Conservation (phyloP, 2,888 invertebrate species). For the Nomada ruficornis region DNA sequence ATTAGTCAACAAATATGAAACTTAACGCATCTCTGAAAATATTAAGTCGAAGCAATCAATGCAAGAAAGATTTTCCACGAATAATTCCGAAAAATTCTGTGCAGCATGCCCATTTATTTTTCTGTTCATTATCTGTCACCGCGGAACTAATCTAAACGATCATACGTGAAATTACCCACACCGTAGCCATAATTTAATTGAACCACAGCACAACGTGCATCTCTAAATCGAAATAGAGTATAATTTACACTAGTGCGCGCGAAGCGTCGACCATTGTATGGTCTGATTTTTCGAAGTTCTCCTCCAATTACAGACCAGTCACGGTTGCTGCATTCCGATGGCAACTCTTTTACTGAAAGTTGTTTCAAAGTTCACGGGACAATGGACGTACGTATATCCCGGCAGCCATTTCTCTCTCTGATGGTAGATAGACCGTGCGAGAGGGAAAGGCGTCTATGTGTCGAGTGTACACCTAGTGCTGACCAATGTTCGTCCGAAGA, state of each 20-base stretch:
- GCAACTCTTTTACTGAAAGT: slow-evolving; percentile 79
- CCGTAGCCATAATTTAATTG: too few species aligned
- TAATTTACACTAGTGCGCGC: background rate
- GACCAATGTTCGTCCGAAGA: slow-evolving; percentile 82
- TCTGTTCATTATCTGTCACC: too few species aligned
- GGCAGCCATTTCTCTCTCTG: slow-evolving; percentile 68
- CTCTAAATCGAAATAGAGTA: background rate
- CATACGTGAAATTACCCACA: too few species aligned
- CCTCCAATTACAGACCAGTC: slow-evolving; percentile 53
- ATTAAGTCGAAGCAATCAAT: too few species aligned
- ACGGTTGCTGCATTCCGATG: slow-evolving; percentile 60
- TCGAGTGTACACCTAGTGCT: slow-evolving; percentile 73
- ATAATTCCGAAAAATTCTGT: too few species aligned
- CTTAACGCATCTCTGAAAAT: too few species aligned
- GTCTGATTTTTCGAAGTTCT: slow-evolving; percentile 39
- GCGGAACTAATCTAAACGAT: too few species aligned
- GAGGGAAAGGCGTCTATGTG: slow-evolving; percentile 74
- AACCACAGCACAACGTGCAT: too few species aligned
- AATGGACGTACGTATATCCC: slow-evolving; percentile 79
- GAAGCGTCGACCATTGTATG: background rate
- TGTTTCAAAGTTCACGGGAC: slow-evolving; percentile 82
- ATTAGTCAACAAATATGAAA: too few species aligned
- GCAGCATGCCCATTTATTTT: too few species aligned
- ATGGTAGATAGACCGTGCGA: slow-evolving; percentile 67
- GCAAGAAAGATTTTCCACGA: too few species aligned